Evolutionary conservation across 23 tunicate genomes (phyloP).

Genomic region (Styela plicata): DNA sequence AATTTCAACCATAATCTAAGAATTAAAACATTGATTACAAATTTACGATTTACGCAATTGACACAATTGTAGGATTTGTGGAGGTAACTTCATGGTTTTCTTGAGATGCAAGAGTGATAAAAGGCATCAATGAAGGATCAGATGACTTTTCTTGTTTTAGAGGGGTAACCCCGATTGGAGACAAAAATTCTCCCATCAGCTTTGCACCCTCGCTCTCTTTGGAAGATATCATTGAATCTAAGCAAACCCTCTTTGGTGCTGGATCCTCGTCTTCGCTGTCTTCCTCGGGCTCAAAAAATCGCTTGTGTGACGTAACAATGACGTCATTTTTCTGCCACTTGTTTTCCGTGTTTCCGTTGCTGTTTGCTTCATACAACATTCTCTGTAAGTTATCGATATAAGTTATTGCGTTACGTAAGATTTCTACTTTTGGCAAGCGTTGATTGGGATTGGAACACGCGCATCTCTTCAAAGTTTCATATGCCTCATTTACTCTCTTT

Average conservation of each 20-base stretch:
- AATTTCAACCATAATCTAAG: too few species aligned
- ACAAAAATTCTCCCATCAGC: not conserved
- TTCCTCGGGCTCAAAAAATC: not conserved
- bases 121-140: not conserved
- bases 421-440: conserved; percentile 94
- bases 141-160: not conserved
- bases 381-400: conserved; percentile 89
- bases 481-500: conserved; percentile 96
- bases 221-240: not conserved
- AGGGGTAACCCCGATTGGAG: not conserved
- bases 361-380: conserved; percentile 66
- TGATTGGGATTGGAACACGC: conserved; percentile 92
- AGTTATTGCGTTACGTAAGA: conserved; percentile 80
- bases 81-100: not conserved
- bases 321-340: not conserved
- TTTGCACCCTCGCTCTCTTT: not conserved
- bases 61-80: not conserved
- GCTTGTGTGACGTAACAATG: not conserved
- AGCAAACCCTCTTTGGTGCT: not conserved
- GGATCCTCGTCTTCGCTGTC: not conserved
- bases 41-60: too few species aligned
- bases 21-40: too few species aligned
- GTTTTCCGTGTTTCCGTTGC: conserved; percentile 9
- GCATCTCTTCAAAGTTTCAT: conserved; percentile 90
- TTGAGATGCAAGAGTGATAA: not conserved